These are phyloP conservation scores for Oplegnathus fasciatus DNA, from an alignment of 2,113 vertebrate species.

Conservation along the genomic window DNA sequence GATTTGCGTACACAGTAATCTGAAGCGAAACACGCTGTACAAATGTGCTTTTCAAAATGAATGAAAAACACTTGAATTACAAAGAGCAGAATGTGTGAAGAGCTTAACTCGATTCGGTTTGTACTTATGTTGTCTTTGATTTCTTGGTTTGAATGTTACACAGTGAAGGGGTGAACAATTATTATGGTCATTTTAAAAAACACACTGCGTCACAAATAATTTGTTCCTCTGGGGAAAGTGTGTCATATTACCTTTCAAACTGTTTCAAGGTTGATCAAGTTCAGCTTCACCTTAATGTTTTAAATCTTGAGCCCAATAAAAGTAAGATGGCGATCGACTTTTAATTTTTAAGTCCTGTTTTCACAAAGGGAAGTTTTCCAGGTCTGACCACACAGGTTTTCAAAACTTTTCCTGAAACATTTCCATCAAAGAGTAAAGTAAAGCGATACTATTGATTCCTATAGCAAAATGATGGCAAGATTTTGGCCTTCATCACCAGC, in stretches of 20 bases:
- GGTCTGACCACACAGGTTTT: neutral
- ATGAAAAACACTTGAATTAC: conserved; percentile 16
- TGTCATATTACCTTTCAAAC: conserved; percentile 9
- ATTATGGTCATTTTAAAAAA: conserved; percentile 40
- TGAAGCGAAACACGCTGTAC: neutral
- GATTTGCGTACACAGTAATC: neutral
- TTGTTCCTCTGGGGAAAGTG: neutral
- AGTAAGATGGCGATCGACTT: neutral
- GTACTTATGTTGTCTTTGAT: conserved; percentile 7
- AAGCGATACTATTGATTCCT: neutral
- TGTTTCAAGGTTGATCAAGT: neutral
- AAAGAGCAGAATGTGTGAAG: conserved; percentile 20
- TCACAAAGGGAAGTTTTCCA: neutral
- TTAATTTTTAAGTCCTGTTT: neutral
- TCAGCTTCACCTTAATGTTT: conserved; percentile 5
- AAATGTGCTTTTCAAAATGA: conserved; percentile 1
- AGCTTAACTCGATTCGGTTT: conserved; percentile 5
- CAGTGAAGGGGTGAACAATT: conserved; percentile 14
- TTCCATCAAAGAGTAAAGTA: neutral
- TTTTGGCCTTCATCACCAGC: neutral
- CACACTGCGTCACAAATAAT: conserved; percentile 52
- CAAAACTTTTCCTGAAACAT: neutral
- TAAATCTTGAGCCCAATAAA: conserved; percentile 10
- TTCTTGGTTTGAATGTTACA: conserved; percentile 22
- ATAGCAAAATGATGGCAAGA: neutral